A percentile compares a stretch with the other conserved stretches of the same genome.
Evolutionary conservation across 1,140 invertebrate species (phyloP).

Genomic region (Coboldia fuscipes): DNA sequence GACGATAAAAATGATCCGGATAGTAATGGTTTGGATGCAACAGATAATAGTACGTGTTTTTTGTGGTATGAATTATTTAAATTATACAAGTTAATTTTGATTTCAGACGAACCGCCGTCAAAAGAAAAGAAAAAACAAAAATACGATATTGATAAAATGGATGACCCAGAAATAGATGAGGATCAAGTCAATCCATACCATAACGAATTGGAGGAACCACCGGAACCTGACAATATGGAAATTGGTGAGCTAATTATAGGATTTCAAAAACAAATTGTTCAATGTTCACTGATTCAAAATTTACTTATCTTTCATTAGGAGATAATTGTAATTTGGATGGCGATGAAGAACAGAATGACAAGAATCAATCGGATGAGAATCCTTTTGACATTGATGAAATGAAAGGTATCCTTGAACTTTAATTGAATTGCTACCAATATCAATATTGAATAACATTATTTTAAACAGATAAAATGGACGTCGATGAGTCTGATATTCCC

Average conservation of each 20-base stretch:
- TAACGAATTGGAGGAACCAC: conserved; percentile 46
- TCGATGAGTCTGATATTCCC: conserved; percentile 24
- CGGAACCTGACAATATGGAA: conserved; percentile 66
- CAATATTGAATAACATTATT: not conserved
- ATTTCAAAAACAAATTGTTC: not conserved
- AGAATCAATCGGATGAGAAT: conserved; percentile 46
- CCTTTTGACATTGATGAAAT: conserved; percentile 65
- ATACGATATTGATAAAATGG: conserved; percentile 53
- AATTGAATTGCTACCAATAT: not conserved
- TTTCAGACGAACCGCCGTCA: not conserved
- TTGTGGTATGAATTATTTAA: conserved; percentile 2
- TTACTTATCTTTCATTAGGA: conserved; percentile 26
- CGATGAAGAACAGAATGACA: conserved; percentile 32
- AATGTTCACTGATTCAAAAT: not conserved
- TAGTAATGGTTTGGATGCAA: conserved; percentile 20
- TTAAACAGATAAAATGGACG: conserved; percentile 19
- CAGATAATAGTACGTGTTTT: conserved; percentile 12
- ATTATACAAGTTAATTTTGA: not conserved
- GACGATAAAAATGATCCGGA: conserved; percentile 27
- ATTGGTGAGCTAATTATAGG: too few species aligned
- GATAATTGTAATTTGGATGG: conserved; percentile 70
- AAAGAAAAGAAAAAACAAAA: conserved; percentile 34
- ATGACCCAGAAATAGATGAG: conserved; percentile 56
- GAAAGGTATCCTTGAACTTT: conserved; percentile 22
- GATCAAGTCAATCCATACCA: conserved; percentile 74